Evolutionary conservation across 2,797 vertebrate genomes (phyloP).

Genomic region (Takifugu ocellatus): DNA sequence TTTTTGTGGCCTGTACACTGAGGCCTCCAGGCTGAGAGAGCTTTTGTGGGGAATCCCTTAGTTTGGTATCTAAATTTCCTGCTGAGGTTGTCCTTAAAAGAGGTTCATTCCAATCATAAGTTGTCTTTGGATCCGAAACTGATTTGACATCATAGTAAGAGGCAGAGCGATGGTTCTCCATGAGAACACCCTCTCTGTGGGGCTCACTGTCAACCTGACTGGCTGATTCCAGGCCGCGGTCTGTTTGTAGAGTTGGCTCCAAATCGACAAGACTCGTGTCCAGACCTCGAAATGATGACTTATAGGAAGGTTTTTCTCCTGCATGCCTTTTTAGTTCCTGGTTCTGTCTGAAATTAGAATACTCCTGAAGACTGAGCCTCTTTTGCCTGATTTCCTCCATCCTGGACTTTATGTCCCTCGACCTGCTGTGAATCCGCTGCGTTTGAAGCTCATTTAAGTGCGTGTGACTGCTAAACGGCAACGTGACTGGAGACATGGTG

Average conservation of each 20-base stretch:
- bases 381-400: constrained; percentile 77
- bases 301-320: constrained; percentile 62
- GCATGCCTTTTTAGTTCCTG: constrained; percentile 76
- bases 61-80: constrained; percentile 63
- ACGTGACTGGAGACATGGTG: constrained; percentile 52
- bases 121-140: constrained; percentile 35
- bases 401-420: constrained; percentile 54
- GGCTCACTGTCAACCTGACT: constrained; percentile 13
- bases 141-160: constrained; percentile 60
- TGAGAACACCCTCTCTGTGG: constrained; percentile 15
- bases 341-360: constrained; percentile 63
- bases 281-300: constrained; percentile 59
- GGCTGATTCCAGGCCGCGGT: constrained; percentile 1
- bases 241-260: constrained; percentile 12
- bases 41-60: constrained; percentile 64
- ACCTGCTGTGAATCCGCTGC: constrained; percentile 39
- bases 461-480: constrained; percentile 48
- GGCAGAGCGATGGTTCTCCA: constrained; percentile 36
- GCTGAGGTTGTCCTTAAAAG: constrained; percentile 75
- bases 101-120: constrained; percentile 37
- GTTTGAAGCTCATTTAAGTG: constrained; percentile 55
- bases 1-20: constrained; percentile 78
- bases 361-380: constrained; percentile 84
- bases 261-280: constrained; percentile 48
- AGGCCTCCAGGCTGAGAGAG: constrained; percentile 71